Evolutionary conservation across 2,113 vertebrate species (phyloP).

Genomic region (Illadopsis cleaveri): DNA sequence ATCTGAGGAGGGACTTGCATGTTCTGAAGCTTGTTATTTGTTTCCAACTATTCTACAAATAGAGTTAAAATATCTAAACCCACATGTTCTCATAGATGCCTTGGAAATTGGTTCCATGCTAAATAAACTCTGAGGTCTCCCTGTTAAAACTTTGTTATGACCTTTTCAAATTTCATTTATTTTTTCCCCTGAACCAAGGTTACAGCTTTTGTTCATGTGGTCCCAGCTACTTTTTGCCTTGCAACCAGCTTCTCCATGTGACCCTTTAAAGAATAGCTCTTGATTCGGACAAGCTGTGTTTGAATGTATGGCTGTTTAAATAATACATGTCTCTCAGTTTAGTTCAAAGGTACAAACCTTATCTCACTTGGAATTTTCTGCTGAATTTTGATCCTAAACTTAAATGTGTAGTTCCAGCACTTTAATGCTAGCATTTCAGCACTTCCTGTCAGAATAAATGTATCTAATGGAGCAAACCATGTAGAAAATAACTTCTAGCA

Average conservation of each 20-base stretch:
- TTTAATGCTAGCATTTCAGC: constrained; percentile 30
- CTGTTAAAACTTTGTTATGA: neutral
- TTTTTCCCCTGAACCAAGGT: neutral
- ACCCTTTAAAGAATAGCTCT: neutral
- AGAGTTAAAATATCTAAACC: neutral
- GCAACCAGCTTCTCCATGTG: neutral
- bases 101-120: neutral
- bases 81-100: neutral
- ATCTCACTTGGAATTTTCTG: neutral
- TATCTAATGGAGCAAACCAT: constrained; percentile 55
- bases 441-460: constrained; percentile 53
- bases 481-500: constrained; percentile 67
- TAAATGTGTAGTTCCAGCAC: constrained; percentile 20
- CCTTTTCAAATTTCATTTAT: neutral
- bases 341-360: neutral
- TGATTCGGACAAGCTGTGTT: neutral
- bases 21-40: neutral
- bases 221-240: neutral
- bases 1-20: neutral
- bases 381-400: constrained; percentile 1
- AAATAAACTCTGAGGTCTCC: neutral
- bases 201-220: neutral
- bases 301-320: neutral
- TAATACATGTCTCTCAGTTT: neutral
- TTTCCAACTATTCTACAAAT: neutral